These are phyloP conservation scores for Aelia acuminata DNA, from an alignment of 2,888 invertebrate genomes.

Conservation along the genomic window DNA sequence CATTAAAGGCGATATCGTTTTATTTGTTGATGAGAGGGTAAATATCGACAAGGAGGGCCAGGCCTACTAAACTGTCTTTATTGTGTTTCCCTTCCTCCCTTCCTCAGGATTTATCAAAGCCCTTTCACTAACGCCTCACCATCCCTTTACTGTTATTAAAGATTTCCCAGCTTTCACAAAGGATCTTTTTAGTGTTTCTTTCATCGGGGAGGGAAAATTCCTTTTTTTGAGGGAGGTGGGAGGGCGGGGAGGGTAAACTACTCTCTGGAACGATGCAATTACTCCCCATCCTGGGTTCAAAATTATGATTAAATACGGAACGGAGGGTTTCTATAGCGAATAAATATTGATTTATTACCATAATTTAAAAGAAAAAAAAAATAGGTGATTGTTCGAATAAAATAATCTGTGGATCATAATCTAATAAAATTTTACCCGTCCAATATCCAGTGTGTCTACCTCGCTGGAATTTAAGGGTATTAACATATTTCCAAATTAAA, in stretches of 20 bases:
- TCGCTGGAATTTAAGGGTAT: no score
- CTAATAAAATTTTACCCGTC: no score
- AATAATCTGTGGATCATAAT: no score
- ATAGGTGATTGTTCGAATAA: neutral
- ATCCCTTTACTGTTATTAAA: slow-evolving; percentile 27
- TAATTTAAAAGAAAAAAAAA: no score
- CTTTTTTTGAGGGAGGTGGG: neutral
- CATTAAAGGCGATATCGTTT: neutral
- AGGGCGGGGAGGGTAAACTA: no score
- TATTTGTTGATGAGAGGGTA: neutral
- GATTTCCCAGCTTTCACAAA: slow-evolving; percentile 28
- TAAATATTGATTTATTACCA: neutral
- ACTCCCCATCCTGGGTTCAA: neutral
- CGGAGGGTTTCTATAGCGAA: neutral
- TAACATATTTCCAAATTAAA: no score
- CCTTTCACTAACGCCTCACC: slow-evolving; percentile 13
- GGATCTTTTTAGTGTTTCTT: slow-evolving; percentile 28
- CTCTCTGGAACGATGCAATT: neutral
- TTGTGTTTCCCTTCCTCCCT: neutral
- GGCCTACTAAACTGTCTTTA: slow-evolving; percentile 21
- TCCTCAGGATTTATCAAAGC: neutral
- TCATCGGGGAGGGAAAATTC: neutral
- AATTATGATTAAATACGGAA: neutral
- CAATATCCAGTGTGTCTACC: no score
- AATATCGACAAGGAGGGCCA: neutral